Base-by-base conservation (phyloP, 2,888 invertebrate genomes). In the Hemithea aestivaria region DNA sequence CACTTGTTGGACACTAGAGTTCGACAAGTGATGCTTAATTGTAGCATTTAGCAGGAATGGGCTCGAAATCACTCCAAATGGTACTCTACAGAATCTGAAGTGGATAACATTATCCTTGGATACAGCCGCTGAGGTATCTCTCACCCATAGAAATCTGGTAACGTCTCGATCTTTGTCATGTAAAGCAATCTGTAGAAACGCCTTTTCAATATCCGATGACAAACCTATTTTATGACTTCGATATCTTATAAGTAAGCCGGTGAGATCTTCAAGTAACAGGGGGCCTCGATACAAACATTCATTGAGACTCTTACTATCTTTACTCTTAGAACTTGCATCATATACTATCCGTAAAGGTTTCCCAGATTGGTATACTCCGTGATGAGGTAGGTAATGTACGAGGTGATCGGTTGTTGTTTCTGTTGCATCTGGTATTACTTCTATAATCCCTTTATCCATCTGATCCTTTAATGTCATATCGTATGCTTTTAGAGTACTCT, bases 191-290 rank as follows among this genome's bases (percentile, higher is more conserved):
- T 52, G 56, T 8, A 58, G 27, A 40, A 62, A 58, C 0, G 53
- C 56, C 23, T 55, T 56, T 20, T 61, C 56, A 0, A 60, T 49
- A 29, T 58, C 60, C n/a, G 55, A 54, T 10, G 29, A 20, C 2
- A 56, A 35, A 0, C 48, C 57, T 10, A 56, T 41, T 1, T 10
- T 10, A 10, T 53, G 26, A 6, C 20, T n/a, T 26, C 59, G 38
- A 27, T 59, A 62, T 27, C 30, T 45, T 2, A 58, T 8, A 1
- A 58, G 7, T 5, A 58, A 22, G 4, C 36, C 54, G 1, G 50
- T 53, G 0, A 59, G 23, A 10, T 62, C 53, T 34, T 58, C 54
- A 16, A 59, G 20, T 41, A 59, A 29, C 2, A 32, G 11, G 1
- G 58, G 59, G 0, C 56, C 58, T 0, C 40, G 10, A 24, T 56